These are phyloP conservation scores for Euphysa ruthae DNA, from an alignment of 30 jellyfish, hydroid and myxozoan species.

Conservation along the genomic window DNA sequence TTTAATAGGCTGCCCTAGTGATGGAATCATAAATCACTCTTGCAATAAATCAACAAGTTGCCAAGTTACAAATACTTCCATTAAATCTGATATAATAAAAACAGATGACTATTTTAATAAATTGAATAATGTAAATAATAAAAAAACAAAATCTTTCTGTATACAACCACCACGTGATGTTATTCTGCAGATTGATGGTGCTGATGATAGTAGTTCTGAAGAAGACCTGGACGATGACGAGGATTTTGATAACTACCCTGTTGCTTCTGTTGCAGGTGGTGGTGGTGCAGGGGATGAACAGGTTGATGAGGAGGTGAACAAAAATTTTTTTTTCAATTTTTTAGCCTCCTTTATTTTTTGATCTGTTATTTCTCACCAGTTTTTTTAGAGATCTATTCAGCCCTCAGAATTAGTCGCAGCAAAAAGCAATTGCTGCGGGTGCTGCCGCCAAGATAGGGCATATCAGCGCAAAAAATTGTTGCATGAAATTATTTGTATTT, in stretches of 20 bases:
- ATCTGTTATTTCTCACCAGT: neutral
- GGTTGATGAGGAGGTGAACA: conserved; percentile 41
- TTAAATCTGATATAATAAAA: no score
- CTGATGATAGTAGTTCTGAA: conserved; percentile 65
- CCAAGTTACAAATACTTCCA: no score
- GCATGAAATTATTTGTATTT: no score
- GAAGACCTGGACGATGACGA: conserved; percentile 61
- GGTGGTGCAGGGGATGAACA: conserved; percentile 44
- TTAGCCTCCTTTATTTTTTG: neutral
- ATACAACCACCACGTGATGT: conserved; percentile 2
- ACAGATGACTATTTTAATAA: no score
- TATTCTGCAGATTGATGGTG: conserved; percentile 82
- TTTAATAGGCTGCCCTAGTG: no score
- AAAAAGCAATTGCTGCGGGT: no score
- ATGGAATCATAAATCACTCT: no score
- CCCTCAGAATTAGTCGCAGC: no score
- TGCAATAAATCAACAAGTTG: no score
- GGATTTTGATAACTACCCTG: conserved; percentile 72
- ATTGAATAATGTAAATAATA: neutral
- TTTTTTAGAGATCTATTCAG: no score
- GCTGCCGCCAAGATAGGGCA: no score
- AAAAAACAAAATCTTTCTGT: neutral
- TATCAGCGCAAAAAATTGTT: no score
- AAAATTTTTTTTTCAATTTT: neutral
- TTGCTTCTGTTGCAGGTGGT: conserved; percentile 38